These are phyloP conservation scores for Andrena bucephala DNA, from an alignment of 2,888 invertebrate species.

Conservation along the genomic window DNA sequence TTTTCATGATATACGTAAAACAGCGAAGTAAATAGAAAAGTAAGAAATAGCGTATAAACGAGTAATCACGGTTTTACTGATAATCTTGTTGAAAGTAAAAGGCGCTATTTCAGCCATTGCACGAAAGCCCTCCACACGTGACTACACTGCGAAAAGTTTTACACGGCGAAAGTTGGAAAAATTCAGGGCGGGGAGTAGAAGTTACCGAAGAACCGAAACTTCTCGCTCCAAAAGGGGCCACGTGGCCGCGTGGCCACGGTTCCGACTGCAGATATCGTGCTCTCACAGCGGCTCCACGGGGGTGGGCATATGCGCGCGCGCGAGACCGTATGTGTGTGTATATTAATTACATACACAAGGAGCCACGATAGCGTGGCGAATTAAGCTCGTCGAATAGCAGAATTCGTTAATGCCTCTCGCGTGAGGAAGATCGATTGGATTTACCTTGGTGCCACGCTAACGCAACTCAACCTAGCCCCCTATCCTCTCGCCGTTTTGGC, in stretches of 20 bases:
- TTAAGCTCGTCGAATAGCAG: slow-evolving; percentile 68
- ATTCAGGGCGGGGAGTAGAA: slow-evolving; percentile 15
- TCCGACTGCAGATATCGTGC: slow-evolving; percentile 13
- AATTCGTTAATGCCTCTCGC: slow-evolving; percentile 73
- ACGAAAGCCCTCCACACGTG: slow-evolving; percentile 2
- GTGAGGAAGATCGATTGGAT: slow-evolving; percentile 75
- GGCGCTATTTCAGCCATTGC: background rate
- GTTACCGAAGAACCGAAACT: slow-evolving; percentile 21
- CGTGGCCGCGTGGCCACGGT: slow-evolving; percentile 11
- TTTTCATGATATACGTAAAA: too few relatives aligned
- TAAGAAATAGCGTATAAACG: too few relatives aligned
- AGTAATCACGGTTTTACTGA: background rate
- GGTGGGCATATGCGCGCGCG: background rate
- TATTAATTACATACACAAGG: slow-evolving; percentile 55
- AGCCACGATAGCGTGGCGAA: slow-evolving; percentile 50
- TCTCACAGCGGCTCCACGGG: background rate
- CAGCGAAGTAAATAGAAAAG: too few relatives aligned
- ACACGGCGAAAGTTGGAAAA: slow-evolving; percentile 11
- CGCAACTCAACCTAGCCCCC: slow-evolving; percentile 59
- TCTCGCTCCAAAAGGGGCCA: slow-evolving; percentile 18
- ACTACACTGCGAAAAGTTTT: background rate
- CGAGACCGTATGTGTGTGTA: slow-evolving; percentile 1
- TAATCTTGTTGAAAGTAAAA: slow-evolving; percentile 19
- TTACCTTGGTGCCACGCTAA: slow-evolving; percentile 68
- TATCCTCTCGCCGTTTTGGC: slow-evolving; percentile 52